phyloP scores from a whole-genome alignment of 2,888 invertebrate genomes.

The Desoria tigrina region DNA sequence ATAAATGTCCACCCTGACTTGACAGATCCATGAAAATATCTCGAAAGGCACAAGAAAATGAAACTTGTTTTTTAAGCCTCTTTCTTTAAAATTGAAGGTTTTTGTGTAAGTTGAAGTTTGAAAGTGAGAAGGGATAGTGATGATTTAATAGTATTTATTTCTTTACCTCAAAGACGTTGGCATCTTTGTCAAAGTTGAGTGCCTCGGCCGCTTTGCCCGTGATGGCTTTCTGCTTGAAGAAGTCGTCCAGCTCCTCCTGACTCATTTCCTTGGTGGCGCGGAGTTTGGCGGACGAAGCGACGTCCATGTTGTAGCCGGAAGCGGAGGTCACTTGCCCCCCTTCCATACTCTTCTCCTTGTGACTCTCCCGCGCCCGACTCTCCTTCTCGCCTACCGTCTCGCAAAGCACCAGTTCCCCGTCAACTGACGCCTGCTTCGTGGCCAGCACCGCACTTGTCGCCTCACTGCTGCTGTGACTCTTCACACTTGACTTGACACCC shows the following conservation, averaged over 20 bases:
- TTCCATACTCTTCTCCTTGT: constrained; percentile 34
- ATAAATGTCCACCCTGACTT: no score
- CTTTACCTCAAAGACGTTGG: constrained; percentile 41
- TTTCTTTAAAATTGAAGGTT: no score
- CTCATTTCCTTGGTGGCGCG: constrained; percentile 42
- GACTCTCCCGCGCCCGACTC: constrained; percentile 18
- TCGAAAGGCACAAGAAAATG: no score
- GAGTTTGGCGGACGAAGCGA: constrained; percentile 24
- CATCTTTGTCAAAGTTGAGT: constrained; percentile 40
- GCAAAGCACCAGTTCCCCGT: constrained; percentile 30
- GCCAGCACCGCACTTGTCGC: constrained; percentile 25
- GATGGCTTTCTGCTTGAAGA: constrained; percentile 33
- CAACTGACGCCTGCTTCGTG: constrained; percentile 23
- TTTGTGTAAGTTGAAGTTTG: no score
- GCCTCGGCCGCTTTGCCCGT: constrained; percentile 33
- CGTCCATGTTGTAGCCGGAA: constrained; percentile 25
- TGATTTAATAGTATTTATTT: no score
- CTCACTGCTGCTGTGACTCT: constrained; percentile 28
- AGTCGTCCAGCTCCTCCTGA: constrained; percentile 32
- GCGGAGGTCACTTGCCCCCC: constrained; percentile 38
- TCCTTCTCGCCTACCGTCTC: constrained; percentile 36
- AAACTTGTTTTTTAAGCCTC: no score
- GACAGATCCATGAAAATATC: no score
- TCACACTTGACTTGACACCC: constrained; percentile 30
- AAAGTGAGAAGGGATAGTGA: no score